Percentiles rank a stretch among this genome's conserved stretches.
phyloP scores from a whole-genome alignment of 2,113 vertebrate species.

The Podilymbus podiceps region DNA sequence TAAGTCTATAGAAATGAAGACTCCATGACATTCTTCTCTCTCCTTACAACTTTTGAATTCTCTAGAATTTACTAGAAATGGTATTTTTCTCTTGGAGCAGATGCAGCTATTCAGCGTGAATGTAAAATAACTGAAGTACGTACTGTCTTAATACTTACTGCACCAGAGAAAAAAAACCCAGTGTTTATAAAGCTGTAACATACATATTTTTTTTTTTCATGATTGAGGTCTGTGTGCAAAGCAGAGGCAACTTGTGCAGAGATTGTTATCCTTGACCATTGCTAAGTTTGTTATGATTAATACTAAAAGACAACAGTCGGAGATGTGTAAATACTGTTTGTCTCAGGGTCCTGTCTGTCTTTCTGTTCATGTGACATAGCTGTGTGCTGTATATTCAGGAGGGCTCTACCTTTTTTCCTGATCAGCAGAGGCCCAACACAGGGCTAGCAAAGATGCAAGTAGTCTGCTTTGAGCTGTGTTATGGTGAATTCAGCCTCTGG shows the following conservation, averaged over 20 bases:
- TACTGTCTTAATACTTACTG: not conserved
- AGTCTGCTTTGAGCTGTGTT: not conserved
- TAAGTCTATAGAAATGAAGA: not conserved
- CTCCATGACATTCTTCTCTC: not conserved
- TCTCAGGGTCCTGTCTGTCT: not conserved
- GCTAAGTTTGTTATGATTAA: not conserved
- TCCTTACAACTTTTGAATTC: not conserved
- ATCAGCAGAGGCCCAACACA: not conserved
- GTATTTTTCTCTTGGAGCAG: not conserved
- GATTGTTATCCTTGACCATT: not conserved
- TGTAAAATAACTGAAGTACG: not conserved
- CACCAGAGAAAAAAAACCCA: fast-evolving
- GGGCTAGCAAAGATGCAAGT: not conserved
- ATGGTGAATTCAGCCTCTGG: not conserved
- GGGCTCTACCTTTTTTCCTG: not conserved
- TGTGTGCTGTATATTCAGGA: not conserved
- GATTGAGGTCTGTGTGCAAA: not conserved
- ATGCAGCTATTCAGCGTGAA: not conserved
- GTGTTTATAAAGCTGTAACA: not conserved
- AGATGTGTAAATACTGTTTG: not conserved
- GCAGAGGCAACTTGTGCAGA: not conserved
- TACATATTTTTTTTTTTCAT: not conserved
- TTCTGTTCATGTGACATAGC: not conserved
- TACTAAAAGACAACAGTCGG: not conserved
- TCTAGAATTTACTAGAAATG: not conserved